These are phyloP conservation scores for Pseudomyrmex flavicornis DNA, from an alignment of 1,140 invertebrate genomes.

Conservation along the genomic window DNA sequence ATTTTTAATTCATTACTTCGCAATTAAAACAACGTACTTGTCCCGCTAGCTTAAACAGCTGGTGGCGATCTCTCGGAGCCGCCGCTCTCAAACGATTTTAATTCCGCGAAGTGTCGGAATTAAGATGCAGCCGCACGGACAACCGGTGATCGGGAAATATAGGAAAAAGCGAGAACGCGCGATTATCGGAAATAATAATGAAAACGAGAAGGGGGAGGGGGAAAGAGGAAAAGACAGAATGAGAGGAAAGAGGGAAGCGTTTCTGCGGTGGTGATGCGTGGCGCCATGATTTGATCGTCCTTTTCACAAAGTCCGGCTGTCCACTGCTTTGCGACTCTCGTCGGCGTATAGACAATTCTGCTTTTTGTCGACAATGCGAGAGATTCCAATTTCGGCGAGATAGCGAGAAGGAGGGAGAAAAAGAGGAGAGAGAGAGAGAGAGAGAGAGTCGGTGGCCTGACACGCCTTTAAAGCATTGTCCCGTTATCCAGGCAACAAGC, in stretches of 20 bases:
- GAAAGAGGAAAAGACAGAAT: not conserved
- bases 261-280: constrained; percentile 2
- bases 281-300: constrained; percentile 12
- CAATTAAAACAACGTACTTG: too few species aligned
- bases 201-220: not conserved
- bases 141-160: not conserved
- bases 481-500: constrained; percentile 12
- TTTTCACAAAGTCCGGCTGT: constrained; percentile 33
- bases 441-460: not conserved
- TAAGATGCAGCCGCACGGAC: not conserved
- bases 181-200: constrained; percentile 41
- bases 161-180: constrained; percentile 10
- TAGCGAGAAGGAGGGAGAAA: not conserved
- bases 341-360: constrained; percentile 53
- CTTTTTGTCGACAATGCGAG: constrained; percentile 59
- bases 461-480: constrained; percentile 43
- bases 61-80: not conserved
- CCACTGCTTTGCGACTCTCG: constrained; percentile 46
- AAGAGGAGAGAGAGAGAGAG: not conserved
- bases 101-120: not conserved
- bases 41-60: not conserved
- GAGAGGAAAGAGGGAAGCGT: not conserved
- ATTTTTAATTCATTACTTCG: too few species aligned
- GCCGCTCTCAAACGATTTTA: not conserved
- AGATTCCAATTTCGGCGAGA: constrained; percentile 64